Evolutionary conservation across 2,888 invertebrate species (phyloP), one percentile per base, ranked within the genome.

Genomic region (Polydrusus pterygomalis): DNA sequence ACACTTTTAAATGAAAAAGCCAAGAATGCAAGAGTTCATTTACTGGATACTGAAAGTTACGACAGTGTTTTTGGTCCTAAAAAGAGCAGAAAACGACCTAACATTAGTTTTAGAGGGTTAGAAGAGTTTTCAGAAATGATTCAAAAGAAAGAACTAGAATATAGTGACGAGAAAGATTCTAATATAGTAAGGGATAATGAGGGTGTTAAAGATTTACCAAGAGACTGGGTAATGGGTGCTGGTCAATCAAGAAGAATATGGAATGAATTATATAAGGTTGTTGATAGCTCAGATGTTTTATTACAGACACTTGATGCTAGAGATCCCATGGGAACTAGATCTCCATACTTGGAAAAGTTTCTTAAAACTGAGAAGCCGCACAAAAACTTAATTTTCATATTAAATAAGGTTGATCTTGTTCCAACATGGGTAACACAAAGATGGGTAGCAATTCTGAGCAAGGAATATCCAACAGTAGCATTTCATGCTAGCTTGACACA

Each of bases 401-500:
- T 99, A 72, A 99, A 99, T 87, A 99, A 99, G 90, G 96, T 96
- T 2, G 96, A 96, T 89, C 90, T 99, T 77, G 96, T 99, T 2
- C 99, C 99, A 0, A 96, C 96, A 25, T 99, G 99, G 98, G 97
- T 97, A 0, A 98, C 99, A 79, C 97, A 99, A 87, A 91, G 97
- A 78, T 99, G 99, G 99, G 96, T 99, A 0, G 95, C 96, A 11
- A 94, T 97, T 82, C 90, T 99, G 9, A 98, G 97, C 86, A 89
- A 94, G 13, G 98, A 99, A 86, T 97, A 97, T 88, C 99, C 99
- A 6, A 99, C 99, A 0, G 92, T 99, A 82, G 99, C 99, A 0
- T 99, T 99, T 86, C 98, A 99, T 88, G 98, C 99, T 0, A 98
- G 98, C n/a, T 89, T 99, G 78, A 98, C 95, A 47, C 98, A 99